Evolutionary conservation across 1,140 invertebrate species (phyloP), one percentile per base, ranked within the genome.

Genomic region (Euwallacea fornicatus): DNA sequence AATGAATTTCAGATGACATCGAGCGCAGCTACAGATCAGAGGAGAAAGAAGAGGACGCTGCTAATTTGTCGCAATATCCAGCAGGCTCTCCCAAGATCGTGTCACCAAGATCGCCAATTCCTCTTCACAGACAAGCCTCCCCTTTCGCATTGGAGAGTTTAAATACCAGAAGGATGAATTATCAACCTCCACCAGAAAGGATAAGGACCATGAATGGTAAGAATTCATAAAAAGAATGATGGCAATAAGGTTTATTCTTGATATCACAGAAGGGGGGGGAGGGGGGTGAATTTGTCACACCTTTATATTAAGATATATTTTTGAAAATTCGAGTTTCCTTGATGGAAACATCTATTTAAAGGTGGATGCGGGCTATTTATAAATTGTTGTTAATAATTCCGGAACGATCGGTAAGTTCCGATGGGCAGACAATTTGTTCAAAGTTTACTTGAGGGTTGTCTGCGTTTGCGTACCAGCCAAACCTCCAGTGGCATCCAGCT

Each of bases 101-200:
- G 21, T 82, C 78, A 46, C 81, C 77, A 59, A 77, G 78, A 69
- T 82, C 78, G 59, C 82, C 81, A 61, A 73, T 82, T 47, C 86
- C 87, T 71, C 81, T 85, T 75, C 84, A 85, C 77, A 81, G 88
- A 54, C 88, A 89, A 79, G 85, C 88, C 7, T 89, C 88, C 16
- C 88, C 88, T 9, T 90, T 89, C 77, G 88, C 88, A 46, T 79
- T 87, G 61, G 88, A 90, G 78, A 88, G 85, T 77, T 88, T 86
- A 62, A 89, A 88, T 78, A 81, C 85, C 44, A 82, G 87, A 60
- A 79, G 84, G 71, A 82, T 84, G 73, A 83, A 83, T 77, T 86
- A 86, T 78, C 80, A 79, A 7, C 78, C 81, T 33, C 76, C 61
- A 6, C 81, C 83, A 69, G 83, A 83, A 75, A 82, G 85, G 73